phyloP scores from a whole-genome alignment of 2,797 vertebrate species.

The Lepus townsendii region DNA sequence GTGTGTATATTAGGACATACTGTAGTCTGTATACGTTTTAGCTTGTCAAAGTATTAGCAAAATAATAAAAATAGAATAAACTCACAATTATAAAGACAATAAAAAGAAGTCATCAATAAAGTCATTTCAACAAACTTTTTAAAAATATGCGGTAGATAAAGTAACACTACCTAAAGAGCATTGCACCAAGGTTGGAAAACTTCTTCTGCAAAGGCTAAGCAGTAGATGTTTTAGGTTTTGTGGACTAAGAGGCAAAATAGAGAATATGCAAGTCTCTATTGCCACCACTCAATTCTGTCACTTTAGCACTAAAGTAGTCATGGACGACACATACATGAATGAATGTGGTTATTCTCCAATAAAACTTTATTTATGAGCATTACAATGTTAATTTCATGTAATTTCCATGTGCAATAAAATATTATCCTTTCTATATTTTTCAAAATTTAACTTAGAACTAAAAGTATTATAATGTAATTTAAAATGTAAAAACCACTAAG shows the following conservation, averaged over 20 bases:
- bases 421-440: background rate
- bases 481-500: background rate
- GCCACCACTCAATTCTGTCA: background rate
- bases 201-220: background rate
- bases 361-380: background rate
- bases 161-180: background rate
- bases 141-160: background rate
- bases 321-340: background rate
- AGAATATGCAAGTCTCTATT: background rate
- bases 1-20: background rate
- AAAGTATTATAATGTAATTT: background rate
- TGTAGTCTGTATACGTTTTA: background rate
- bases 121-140: background rate
- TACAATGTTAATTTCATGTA: background rate
- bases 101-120: background rate
- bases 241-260: background rate
- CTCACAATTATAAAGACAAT: background rate
- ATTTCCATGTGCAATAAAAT: slow-evolving; percentile 7
- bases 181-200: background rate
- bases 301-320: background rate
- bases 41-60: slow-evolving; percentile 12
- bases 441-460: background rate
- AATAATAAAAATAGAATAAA: background rate
- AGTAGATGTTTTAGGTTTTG: background rate
- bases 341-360: background rate